Evolutionary conservation across 64 coral and sea anemone genomes (phyloP).

Genomic region (Anthopleura sola): DNA sequence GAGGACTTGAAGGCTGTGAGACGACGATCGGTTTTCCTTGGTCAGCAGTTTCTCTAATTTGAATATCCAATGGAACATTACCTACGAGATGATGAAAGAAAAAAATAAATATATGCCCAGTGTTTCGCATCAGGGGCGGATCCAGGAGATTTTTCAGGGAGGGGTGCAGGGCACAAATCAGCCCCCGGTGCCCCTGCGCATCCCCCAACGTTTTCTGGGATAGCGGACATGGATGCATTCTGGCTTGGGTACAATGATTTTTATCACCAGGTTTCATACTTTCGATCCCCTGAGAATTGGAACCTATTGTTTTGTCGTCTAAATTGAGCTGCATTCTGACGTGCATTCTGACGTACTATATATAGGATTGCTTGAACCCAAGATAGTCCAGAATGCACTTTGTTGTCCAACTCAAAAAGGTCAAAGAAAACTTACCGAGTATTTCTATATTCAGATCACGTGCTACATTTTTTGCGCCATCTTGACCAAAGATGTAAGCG

Average conservation of each 20-base stretch:
- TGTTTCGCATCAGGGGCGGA: too few species aligned
- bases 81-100: slow-evolving; percentile 24
- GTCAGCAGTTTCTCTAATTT: slow-evolving; percentile 94
- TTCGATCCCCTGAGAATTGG: too few species aligned
- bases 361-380: not conserved
- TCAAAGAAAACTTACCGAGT: slow-evolving; percentile 43
- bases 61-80: slow-evolving; percentile 82
- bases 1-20: slow-evolving; percentile 71
- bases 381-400: not conserved
- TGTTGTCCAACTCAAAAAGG: not conserved
- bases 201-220: not conserved
- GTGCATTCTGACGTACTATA: too few species aligned
- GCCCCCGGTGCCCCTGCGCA: too few species aligned
- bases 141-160: too few species aligned
- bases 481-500: slow-evolving; percentile 90
- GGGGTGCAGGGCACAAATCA: too few species aligned
- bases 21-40: slow-evolving; percentile 74
- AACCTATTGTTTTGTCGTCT: too few species aligned
- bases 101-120: not conserved
- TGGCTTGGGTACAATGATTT: not conserved
- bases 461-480: slow-evolving; percentile 72
- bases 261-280: not conserved
- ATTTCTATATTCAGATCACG: slow-evolving; percentile 83
- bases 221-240: not conserved
- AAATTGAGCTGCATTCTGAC: too few species aligned